Percentiles rank a stretch among this genome's conserved stretches.
phyloP scores from a whole-genome alignment of 1,140 invertebrate species.

The Chrysoperla carnea region DNA sequence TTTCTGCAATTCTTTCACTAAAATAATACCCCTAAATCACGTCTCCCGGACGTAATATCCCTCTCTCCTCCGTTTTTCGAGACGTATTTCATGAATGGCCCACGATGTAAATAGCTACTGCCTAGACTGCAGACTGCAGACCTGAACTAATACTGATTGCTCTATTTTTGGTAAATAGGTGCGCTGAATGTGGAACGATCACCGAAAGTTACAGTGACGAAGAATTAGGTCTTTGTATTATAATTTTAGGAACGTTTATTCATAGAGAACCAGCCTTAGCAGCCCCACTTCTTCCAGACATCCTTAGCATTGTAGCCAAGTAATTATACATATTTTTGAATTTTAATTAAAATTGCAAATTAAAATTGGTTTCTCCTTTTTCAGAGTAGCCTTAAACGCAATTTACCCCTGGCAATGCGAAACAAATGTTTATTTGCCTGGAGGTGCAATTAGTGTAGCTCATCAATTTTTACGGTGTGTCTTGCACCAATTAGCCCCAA shows the following conservation, averaged over 20 bases:
- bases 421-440: slow-evolving; percentile 70
- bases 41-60: no score
- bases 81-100: no score
- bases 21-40: no score
- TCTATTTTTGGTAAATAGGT: slow-evolving; percentile 23
- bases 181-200: slow-evolving; percentile 62
- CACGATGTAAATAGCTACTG: no score
- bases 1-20: no score
- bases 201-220: slow-evolving; percentile 94
- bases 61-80: no score
- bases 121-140: no score
- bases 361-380: slow-evolving; percentile 5
- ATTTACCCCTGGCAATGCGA: slow-evolving; percentile 86
- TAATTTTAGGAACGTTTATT: slow-evolving; percentile 87
- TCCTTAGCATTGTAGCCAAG: slow-evolving; percentile 75
- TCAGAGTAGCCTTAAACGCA: slow-evolving; percentile 50
- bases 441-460: slow-evolving; percentile 80
- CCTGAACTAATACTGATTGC: no score
- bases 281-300: slow-evolving; percentile 81
- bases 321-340: slow-evolving; percentile 22
- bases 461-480: slow-evolving; percentile 94
- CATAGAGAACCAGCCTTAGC: slow-evolving; percentile 88
- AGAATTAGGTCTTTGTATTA: slow-evolving; percentile 86
- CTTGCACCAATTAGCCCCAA: slow-evolving; percentile 87
- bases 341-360: neutral